Evolutionary conservation across 1,140 invertebrate genomes (phyloP).

Genomic region (Chelonus insularis): DNA sequence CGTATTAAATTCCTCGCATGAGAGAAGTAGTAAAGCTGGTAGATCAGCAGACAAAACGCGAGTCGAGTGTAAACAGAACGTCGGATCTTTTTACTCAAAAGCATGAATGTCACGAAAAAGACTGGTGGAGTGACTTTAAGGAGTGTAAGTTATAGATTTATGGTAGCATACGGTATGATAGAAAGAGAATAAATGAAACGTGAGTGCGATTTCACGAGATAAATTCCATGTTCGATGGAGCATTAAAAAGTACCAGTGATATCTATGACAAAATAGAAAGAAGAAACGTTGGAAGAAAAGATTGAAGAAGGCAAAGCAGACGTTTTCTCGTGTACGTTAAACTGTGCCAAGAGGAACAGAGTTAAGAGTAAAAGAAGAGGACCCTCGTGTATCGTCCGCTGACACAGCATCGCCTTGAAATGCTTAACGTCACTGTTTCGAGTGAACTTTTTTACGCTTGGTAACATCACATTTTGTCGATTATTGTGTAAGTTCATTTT

Average conservation of each 20-base stretch:
- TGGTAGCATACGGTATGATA: no score
- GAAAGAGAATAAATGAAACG: no score
- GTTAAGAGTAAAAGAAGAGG: slow-evolving; percentile 26
- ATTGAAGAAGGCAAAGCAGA: not conserved
- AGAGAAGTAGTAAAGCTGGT: not conserved
- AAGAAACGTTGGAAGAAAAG: not conserved
- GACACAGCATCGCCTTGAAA: slow-evolving; percentile 41
- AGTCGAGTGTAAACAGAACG: slow-evolving; percentile 1
- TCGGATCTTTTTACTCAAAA: not conserved
- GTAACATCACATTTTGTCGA: slow-evolving; percentile 39
- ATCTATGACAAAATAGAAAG: no score
- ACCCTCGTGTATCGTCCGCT: slow-evolving; percentile 37
- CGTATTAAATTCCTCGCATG: not conserved
- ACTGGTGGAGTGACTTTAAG: no score
- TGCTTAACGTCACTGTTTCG: slow-evolving; percentile 39
- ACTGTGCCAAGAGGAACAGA: slow-evolving; percentile 18
- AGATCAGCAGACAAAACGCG: not conserved
- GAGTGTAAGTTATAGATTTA: no score
- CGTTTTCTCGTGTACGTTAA: slow-evolving; percentile 13
- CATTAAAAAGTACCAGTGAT: no score
- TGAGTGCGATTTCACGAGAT: no score
- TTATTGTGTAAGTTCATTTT: slow-evolving; percentile 21
- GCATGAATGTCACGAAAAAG: not conserved
- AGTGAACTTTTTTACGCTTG: slow-evolving; percentile 37
- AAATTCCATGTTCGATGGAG: no score